These are phyloP conservation scores for Gavialis gangeticus DNA, from an alignment of 2,113 vertebrate genomes.

Conservation along the genomic window DNA sequence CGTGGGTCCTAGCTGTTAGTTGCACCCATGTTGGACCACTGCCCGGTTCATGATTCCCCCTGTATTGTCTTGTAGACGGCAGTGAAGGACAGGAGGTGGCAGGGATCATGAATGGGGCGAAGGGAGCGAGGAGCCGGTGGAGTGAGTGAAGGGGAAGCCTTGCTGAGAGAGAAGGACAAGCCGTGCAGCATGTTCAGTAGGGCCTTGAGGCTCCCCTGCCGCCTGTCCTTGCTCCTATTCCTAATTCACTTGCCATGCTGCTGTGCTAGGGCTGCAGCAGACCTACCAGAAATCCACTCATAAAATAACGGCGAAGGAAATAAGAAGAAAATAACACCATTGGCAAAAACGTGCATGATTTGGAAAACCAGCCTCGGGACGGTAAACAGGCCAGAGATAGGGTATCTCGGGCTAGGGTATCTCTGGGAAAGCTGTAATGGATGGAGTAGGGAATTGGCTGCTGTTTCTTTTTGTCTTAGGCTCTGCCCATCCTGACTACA, in stretches of 20 bases:
- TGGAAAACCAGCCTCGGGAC: not conserved
- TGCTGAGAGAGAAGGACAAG: not conserved
- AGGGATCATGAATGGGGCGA: not conserved
- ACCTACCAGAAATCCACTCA: not conserved
- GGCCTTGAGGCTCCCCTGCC: not conserved
- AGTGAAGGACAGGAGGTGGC: not conserved
- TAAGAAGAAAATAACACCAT: not conserved
- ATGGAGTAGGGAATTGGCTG: not conserved
- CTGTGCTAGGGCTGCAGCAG: not conserved
- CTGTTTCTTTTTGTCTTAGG: too few relatives aligned
- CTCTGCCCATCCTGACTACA: not conserved
- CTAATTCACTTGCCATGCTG: not conserved
- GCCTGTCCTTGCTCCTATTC: not conserved
- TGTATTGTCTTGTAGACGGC: not conserved
- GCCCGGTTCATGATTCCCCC: not conserved
- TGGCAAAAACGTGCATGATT: not conserved
- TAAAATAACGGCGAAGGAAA: not conserved
- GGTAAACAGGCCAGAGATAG: not conserved
- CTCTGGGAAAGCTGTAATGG: not conserved
- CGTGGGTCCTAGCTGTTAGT: not conserved
- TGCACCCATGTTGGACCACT: not conserved
- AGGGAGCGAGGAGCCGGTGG: not conserved
- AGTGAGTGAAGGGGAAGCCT: not conserved
- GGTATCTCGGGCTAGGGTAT: not conserved
- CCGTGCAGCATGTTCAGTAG: not conserved